Percentiles rank a stretch among this genome's conserved stretches.
Evolutionary conservation across 2,113 vertebrate species (phyloP).

Genomic region (Chiloscyllium plagiosum): DNA sequence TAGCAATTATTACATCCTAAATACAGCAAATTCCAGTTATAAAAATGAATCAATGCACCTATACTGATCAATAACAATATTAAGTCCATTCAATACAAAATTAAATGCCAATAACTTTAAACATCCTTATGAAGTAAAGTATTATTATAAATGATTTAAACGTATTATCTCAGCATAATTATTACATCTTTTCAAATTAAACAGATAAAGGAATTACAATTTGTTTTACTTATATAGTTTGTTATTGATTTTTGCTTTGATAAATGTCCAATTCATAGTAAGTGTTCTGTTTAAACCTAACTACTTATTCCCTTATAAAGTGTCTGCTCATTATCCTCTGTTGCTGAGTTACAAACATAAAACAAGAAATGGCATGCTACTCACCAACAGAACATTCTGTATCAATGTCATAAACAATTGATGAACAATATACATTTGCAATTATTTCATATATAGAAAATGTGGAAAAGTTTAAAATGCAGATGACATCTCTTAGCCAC

Average conservation of each 20-base stretch:
- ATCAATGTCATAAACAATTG: neutral
- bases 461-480: neutral
- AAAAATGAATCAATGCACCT: constrained; percentile 53
- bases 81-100: neutral
- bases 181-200: neutral
- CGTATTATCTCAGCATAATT: neutral
- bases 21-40: constrained; percentile 46
- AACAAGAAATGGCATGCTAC: neutral
- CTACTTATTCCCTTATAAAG: neutral
- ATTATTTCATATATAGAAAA: neutral
- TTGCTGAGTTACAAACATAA: neutral
- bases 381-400: constrained; percentile 10
- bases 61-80: constrained; percentile 47
- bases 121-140: too few species aligned
- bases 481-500: neutral
- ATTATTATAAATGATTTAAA: neutral
- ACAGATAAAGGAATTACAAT: neutral
- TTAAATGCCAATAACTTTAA: neutral
- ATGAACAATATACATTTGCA: neutral
- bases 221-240: neutral
- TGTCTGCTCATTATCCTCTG: neutral
- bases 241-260: neutral
- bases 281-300: neutral
- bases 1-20: constrained; percentile 58
- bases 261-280: neutral